Evolutionary conservation across 2,797 vertebrate genomes (phyloP), one percentile per base, ranked within the genome.

Genomic region (Phyllotis vaccarum): DNA sequence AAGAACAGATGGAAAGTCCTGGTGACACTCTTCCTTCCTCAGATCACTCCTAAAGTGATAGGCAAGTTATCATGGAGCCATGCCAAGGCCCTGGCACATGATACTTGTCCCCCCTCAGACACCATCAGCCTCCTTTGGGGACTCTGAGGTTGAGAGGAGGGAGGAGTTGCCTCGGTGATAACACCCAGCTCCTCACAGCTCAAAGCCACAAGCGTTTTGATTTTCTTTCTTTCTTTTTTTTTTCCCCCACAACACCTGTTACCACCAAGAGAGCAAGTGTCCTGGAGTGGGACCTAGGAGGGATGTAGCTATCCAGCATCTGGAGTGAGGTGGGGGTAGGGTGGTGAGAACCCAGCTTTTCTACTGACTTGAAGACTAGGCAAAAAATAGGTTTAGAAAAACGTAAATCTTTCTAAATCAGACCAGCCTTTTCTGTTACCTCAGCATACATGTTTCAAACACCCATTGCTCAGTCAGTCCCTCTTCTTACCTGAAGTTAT

Each of bases 161-260:
- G 2, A 14, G 76, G 5, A 24, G 91, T 89, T 91, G 89, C 88
- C 14, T 0, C 1, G 19, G 88, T 93, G 95, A 93, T 75, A 94
- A 70, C 86, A 78, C 86, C 82, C 54, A 80, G 49, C 66, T 92
- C 60, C 89, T 24, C 96, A 91, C 21, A 96, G 62, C 87, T 60
- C 83, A 82, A 85, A 94, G 74, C 96, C 96, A 79, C 94, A 96
- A 43, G 89, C 90, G n/a, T n/a, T n/a, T n/a, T n/a, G n/a, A n/a
- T n/a, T n/a, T n/a, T n/a, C n/a, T 95, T 92, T 87, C 97, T 49
- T 49, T 49, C 9, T 49, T 49, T 49, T 49, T 49, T 49, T 9
- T 49, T 49, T 49, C n/a, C n/a, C n/a, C 96, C 62, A 12, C 96
- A 95, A 87, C 96, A 97, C 97, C 97, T 97, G 96, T 97, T 93